These are phyloP conservation scores for Hestina assimilis DNA, from an alignment of 1,140 invertebrate genomes.

Conservation along the genomic window DNA sequence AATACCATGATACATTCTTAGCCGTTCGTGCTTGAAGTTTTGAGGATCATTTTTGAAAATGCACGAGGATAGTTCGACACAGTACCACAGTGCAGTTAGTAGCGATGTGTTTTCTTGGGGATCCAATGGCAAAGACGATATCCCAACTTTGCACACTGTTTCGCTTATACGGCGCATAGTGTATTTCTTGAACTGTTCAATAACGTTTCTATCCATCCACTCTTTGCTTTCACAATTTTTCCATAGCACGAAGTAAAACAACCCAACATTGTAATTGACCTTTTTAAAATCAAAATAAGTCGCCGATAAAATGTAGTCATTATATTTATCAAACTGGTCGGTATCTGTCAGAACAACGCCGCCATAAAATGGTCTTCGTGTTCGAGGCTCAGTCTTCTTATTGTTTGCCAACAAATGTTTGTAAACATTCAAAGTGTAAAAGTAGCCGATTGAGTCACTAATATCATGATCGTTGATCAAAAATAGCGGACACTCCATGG, in stretches of 20 bases:
- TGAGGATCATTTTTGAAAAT: constrained; percentile 35
- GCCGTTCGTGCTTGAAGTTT: constrained; percentile 31
- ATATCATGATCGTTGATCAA: constrained; percentile 32
- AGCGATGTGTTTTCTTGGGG: constrained; percentile 29
- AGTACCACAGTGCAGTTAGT: constrained; percentile 40
- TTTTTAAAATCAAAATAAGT: constrained; percentile 41
- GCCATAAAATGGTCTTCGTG: constrained; percentile 29
- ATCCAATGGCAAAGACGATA: constrained; percentile 40
- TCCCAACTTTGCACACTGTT: constrained; percentile 34
- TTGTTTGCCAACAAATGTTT: constrained; percentile 31
- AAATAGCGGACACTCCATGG: constrained; percentile 41
- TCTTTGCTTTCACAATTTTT: constrained; percentile 43
- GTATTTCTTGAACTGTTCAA: constrained; percentile 39
- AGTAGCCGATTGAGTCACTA: constrained; percentile 37
- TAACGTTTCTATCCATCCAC: constrained; percentile 45
- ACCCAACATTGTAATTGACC: constrained; percentile 34
- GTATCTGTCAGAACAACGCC: constrained; percentile 34
- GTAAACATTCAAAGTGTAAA: constrained; percentile 43
- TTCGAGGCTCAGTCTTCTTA: constrained; percentile 30
- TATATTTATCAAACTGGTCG: constrained; percentile 39
- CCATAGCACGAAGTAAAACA: constrained; percentile 41
- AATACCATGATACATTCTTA: constrained; percentile 31
- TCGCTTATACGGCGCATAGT: constrained; percentile 30
- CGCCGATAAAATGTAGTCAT: constrained; percentile 38
- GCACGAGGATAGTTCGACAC: constrained; percentile 36